Evolutionary conservation across 2,888 invertebrate species (phyloP).

Genomic region (Resseliella maxima): DNA sequence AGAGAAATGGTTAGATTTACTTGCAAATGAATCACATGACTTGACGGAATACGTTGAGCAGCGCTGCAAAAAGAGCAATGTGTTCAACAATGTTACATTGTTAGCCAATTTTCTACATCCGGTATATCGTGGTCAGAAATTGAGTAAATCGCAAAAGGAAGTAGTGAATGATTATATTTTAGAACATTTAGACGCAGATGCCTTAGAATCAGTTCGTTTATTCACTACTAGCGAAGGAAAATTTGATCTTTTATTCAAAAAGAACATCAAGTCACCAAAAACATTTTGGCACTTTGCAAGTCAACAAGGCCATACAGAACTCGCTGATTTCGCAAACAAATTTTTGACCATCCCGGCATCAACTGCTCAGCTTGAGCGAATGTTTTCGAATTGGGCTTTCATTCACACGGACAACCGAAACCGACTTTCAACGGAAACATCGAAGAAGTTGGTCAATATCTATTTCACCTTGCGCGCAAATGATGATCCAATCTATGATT

Average conservation of each 20-base stretch:
- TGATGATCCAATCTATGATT: neutral
- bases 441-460: neutral
- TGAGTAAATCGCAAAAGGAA: neutral
- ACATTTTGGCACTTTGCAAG: conserved; percentile 28
- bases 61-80: neutral
- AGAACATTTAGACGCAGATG: neutral
- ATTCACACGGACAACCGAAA: neutral
- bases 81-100: neutral
- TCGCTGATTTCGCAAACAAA: conserved; percentile 30
- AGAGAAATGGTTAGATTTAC: neutral
- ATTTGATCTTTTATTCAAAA: neutral
- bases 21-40: neutral
- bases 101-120: neutral
- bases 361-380: neutral
- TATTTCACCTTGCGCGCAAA: neutral
- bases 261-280: neutral
- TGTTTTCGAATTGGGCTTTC: neutral
- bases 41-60: neutral
- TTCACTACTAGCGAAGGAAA: neutral
- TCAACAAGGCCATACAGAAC: neutral
- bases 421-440: conserved; percentile 39
- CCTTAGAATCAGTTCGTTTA: neutral
- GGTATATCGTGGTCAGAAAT: neutral
- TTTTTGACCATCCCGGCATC: neutral
- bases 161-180: too few relatives aligned